Evolutionary conservation across 2,113 vertebrate species (phyloP).

Genomic region (Cinclus mexicanus): DNA sequence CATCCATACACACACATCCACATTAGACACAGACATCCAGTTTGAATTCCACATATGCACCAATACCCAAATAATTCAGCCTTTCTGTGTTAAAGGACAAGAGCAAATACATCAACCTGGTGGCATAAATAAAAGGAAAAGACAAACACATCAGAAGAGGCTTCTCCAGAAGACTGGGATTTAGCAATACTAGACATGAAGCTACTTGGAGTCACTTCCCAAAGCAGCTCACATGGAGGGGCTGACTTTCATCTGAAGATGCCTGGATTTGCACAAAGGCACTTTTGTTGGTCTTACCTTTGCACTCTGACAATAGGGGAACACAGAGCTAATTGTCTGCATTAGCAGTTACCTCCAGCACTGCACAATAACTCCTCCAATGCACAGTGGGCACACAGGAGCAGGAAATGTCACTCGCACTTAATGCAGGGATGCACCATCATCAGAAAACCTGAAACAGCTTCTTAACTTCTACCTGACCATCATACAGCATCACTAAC

Average conservation of each 20-base stretch:
- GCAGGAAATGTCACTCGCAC: neutral
- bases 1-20: neutral
- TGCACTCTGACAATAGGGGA: neutral
- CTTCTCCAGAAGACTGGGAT: neutral
- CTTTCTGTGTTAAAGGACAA: neutral
- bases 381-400: neutral
- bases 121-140: neutral
- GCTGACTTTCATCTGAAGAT: neutral
- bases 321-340: neutral
- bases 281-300: neutral
- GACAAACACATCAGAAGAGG: neutral
- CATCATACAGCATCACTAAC: neutral
- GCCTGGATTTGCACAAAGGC: neutral
- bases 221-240: neutral
- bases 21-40: neutral
- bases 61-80: neutral
- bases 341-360: neutral
- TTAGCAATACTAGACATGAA: neutral
- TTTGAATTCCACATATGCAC: neutral
- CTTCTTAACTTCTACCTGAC: neutral
- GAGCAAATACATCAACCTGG: neutral
- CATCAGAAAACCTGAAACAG: neutral
- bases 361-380: neutral
- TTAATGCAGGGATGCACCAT: rapidly evolving
- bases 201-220: neutral